Percentiles rank a stretch among this genome's conserved stretches.
Evolutionary conservation across 2,113 vertebrate species (phyloP).

Genomic region (Addax nasomaculatus): DNA sequence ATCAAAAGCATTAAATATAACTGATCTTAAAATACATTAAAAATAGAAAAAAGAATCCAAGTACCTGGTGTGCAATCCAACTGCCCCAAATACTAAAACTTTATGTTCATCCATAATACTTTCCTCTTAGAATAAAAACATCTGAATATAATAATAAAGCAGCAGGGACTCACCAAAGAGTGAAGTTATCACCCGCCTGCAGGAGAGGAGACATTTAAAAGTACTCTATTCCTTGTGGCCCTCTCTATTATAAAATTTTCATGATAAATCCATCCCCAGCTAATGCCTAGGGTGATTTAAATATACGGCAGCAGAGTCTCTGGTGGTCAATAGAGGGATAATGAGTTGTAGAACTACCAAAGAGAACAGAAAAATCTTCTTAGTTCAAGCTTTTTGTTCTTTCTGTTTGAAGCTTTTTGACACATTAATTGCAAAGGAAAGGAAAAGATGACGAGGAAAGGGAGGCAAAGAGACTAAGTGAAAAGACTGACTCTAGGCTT

Average conservation of each 20-base stretch:
- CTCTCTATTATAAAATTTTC: conserved; percentile 49
- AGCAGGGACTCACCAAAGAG: background rate
- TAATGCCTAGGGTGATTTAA: background rate
- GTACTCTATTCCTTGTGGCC: background rate
- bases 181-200: background rate
- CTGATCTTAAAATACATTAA: conserved; percentile 38
- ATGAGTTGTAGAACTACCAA: background rate
- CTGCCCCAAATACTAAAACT: conserved; percentile 35
- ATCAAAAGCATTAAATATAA: conserved; percentile 46
- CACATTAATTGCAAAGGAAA: background rate
- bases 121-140: conserved; percentile 40
- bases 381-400: conserved; percentile 42
- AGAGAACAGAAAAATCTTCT: conserved; percentile 21
- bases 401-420: background rate
- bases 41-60: background rate
- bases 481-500: background rate
- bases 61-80: background rate
- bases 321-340: background rate
- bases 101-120: conserved; percentile 30
- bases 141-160: background rate
- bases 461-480: background rate
- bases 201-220: conserved; percentile 26
- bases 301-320: background rate
- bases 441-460: background rate
- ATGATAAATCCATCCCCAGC: background rate